These are phyloP conservation scores for Petrocephalus sullivani DNA, from an alignment of 2,797 vertebrate species.

Conservation along the genomic window DNA sequence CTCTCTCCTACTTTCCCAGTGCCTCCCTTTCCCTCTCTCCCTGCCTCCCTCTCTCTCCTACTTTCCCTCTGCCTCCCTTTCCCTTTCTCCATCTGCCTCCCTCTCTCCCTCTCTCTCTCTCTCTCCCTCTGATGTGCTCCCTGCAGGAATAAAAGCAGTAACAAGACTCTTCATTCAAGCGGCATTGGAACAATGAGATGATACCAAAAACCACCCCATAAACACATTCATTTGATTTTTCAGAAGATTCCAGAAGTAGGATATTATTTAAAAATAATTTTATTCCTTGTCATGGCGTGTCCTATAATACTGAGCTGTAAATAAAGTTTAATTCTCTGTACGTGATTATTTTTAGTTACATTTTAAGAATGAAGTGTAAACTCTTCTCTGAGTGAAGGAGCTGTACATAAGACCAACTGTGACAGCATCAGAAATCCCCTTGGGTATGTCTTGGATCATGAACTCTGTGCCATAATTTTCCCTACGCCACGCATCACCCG, in stretches of 20 bases:
- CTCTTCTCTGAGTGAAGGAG: not conserved
- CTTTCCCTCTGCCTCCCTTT: not conserved
- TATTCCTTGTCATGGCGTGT: not conserved
- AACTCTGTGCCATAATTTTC: not conserved
- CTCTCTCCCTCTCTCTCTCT: not conserved
- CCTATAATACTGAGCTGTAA: not conserved
- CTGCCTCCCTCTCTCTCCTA: no score
- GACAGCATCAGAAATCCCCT: not conserved
- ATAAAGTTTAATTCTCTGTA: not conserved
- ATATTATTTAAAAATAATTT: not conserved
- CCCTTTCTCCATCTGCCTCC: not conserved
- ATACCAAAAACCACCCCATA: not conserved
- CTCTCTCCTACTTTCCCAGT: no score
- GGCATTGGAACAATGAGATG: not conserved
- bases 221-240: conserved; percentile 3
- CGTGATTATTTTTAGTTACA: not conserved
- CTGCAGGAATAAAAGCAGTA: not conserved
- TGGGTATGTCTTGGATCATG: not conserved
- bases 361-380: not conserved
- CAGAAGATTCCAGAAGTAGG: not conserved
- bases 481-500: not conserved
- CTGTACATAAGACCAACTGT: not conserved
- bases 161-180: conserved; percentile 2
- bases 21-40: no score
- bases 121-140: not conserved